Base-by-base conservation (phyloP, 2,888 invertebrate genomes). In the Meandrusa payeni region DNA sequence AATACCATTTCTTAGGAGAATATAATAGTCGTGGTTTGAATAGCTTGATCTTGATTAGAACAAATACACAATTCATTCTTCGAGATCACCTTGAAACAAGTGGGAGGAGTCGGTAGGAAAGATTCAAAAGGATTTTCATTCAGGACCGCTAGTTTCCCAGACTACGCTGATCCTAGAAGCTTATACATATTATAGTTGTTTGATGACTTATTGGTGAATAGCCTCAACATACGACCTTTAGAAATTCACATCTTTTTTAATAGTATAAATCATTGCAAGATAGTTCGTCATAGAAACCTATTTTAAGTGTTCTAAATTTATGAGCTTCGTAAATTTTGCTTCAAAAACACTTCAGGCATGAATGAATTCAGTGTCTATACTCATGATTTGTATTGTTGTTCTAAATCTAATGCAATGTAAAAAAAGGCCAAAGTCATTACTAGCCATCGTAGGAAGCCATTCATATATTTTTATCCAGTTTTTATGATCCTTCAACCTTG, bases 171-270 rank as follows among this genome's bases (percentile, higher is more conserved):
- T n/a, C n/a, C n/a, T n/a, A n/a, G n/a, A n/a, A n/a, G n/a, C n/a
- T n/a, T n/a, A n/a, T n/a, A n/a, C n/a, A n/a, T n/a, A n/a, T n/a
- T n/a, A n/a, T n/a, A n/a, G n/a, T n/a, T n/a, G n/a, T n/a, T n/a
- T n/a, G n/a, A n/a, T n/a, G n/a, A n/a, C n/a, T 12, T 28, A 5
- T 10, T 26, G 10, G 6, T 52, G 61, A 63, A 2, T 15, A 4
- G 15, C 61, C 61, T 51, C 59, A 57, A 64, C 61, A 54, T 55
- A 61, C 61, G 58, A 56, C 68, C 68, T 71, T 65, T 61, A 46
- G 51, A 53, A 55, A 55, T 62, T 55, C 57, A 62, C 57, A n/a
- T 54, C 52, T 37, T 37, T 54, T 15, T 55, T 52, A 56, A 55
- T 55, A 52, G 51, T 50, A 43, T 38, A 46, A 45, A 39, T 39